Evolutionary conservation across 1,140 invertebrate species (phyloP).

Genomic region (Eurosta solidaginis): DNA sequence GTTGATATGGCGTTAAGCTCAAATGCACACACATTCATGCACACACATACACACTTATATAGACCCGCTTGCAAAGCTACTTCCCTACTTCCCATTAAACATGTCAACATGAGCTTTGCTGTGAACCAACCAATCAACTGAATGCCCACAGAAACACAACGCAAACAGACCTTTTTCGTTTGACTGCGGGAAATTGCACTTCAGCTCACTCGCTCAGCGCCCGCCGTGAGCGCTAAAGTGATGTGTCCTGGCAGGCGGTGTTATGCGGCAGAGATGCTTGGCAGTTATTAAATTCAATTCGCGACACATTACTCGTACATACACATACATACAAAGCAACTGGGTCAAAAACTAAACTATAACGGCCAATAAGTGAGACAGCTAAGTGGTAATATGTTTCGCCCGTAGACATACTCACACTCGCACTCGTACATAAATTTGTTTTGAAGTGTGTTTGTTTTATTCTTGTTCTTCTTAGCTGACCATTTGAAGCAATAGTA

Average conservation of each 20-base stretch:
- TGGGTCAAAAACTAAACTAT: not conserved
- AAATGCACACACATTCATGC: not conserved
- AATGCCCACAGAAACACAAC: not conserved
- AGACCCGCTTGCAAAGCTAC: too few relatives aligned
- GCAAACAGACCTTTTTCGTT: not conserved
- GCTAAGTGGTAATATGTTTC: too few relatives aligned
- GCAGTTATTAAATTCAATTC: conserved; percentile 4
- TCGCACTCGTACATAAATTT: too few relatives aligned
- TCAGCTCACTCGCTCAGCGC: too few relatives aligned
- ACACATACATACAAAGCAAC: too few relatives aligned
- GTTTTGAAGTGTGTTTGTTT: too few relatives aligned
- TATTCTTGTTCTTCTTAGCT: too few relatives aligned
- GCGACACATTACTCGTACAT: too few relatives aligned
- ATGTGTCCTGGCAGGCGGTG: not conserved
- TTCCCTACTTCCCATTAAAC: not conserved
- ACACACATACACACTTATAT: not conserved
- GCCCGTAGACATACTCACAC: too few relatives aligned
- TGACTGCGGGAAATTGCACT: not conserved
- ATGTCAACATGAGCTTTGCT: not conserved
- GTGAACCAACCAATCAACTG: not conserved
- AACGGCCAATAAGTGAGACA: not conserved
- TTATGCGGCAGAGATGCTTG: not conserved
- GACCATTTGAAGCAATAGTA: too few relatives aligned
- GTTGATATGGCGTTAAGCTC: not conserved
- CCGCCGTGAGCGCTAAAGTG: too few relatives aligned